These are phyloP conservation scores for Tethya wilhelma DNA, from an alignment of 37 sponge, comb jelly and placozoan genomes.

Conservation along the genomic window DNA sequence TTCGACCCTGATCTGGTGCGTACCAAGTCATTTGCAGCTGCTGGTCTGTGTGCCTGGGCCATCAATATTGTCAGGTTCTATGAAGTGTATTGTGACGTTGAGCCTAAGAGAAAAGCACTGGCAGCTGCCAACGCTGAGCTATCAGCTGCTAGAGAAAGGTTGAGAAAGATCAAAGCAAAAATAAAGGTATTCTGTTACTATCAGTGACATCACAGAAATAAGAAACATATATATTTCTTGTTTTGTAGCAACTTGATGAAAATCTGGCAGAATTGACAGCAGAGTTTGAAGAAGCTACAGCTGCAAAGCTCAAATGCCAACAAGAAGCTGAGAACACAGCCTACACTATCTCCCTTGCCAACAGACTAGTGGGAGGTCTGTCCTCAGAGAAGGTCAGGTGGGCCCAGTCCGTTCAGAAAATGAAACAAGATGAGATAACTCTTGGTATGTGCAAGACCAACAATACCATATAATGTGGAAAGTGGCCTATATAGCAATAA, in stretches of 20 bases:
- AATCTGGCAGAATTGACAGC: conserved; percentile 90
- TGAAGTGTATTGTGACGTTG: conserved; percentile 97
- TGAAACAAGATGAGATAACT: too few species aligned
- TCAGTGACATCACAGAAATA: too few species aligned
- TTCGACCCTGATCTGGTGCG: conserved; percentile 91
- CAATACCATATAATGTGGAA: too few species aligned
- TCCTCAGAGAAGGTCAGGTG: too few species aligned
- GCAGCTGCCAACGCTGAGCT: conserved; percentile 95
- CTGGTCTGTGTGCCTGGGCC: conserved; percentile 95
- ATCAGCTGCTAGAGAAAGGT: conserved; percentile 87
- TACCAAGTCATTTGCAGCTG: conserved; percentile 89
- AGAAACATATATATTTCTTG: too few species aligned
- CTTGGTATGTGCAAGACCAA: too few species aligned
- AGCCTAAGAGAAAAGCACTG: conserved; percentile 96
- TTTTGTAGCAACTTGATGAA: conserved; percentile 87
- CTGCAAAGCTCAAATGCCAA: conserved; percentile 96
- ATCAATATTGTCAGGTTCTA: conserved; percentile 95
- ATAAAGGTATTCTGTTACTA: conserved; percentile 63
- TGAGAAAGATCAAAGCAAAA: conserved; percentile 90
- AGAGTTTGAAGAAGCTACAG: conserved; percentile 93
- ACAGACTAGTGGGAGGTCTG: conserved; percentile 91
- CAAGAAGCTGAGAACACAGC: conserved; percentile 95
- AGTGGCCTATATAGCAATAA: too few species aligned
- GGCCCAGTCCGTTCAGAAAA: too few species aligned
- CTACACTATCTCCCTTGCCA: conserved; percentile 88